These are phyloP conservation scores for Empis stercorea DNA, from an alignment of 2,888 invertebrate genomes.

Conservation along the genomic window DNA sequence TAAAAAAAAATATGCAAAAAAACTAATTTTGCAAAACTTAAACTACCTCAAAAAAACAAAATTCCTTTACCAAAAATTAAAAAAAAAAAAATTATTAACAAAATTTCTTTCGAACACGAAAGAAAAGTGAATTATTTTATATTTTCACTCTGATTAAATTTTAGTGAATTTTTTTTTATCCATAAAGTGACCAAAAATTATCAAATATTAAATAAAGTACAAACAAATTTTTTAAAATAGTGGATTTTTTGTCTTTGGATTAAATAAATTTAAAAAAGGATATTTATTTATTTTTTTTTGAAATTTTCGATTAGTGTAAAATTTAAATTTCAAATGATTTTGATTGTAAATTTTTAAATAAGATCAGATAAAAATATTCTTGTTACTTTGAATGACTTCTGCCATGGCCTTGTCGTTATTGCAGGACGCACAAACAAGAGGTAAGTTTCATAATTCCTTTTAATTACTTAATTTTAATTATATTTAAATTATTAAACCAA, in stretches of 20 bases:
- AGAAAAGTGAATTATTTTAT: too few species aligned
- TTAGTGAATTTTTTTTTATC: too few species aligned
- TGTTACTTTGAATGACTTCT: not conserved
- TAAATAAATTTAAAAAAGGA: too few species aligned
- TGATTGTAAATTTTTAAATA: not conserved
- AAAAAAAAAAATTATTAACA: too few species aligned
- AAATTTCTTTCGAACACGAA: too few species aligned
- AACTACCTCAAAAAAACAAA: not conserved
- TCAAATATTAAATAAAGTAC: constrained; percentile 5
- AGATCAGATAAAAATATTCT: not conserved
- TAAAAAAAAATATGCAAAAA: too few species aligned
- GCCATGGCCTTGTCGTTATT: constrained; percentile 33
- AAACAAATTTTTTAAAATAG: constrained; percentile 2
- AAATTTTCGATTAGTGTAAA: not conserved
- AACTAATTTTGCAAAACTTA: constrained; percentile 13
- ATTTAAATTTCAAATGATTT: constrained; percentile 2
- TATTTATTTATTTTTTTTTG: not conserved
- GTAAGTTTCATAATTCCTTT: constrained; percentile 19
- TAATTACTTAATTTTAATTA: not conserved
- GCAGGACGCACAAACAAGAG: constrained; percentile 36
- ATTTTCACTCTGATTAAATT: too few species aligned
- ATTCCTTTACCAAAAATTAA: too few species aligned
- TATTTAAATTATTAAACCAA: too few species aligned
- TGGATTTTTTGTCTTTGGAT: too few species aligned
- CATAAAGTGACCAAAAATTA: constrained; percentile 3